Evolutionary conservation across 2,888 invertebrate genomes (phyloP), one percentile per base, ranked within the genome.

Genomic region (Rhagonycha fulva): DNA sequence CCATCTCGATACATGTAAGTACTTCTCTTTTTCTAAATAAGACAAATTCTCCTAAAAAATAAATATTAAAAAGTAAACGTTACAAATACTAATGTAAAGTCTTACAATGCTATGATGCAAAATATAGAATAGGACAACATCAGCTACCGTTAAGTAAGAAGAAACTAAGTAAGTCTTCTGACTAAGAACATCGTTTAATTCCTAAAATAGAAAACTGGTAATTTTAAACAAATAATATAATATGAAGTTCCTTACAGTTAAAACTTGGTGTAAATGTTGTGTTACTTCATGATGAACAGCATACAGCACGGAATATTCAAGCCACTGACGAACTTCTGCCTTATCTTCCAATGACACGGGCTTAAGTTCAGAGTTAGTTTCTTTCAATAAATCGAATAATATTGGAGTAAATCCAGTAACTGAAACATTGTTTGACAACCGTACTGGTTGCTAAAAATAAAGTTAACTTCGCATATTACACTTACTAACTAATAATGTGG

Each of bases 1-100:
- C 95, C 95, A 95, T 81, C 95, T 89, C 62, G 94, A 94, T 0
- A 95, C 86, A 84, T 94, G 91, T 24, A 94, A 84, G 77, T 91
- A 89, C 71, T 91, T 91, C 82, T 94, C 94, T 82, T 93, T 93
- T 71, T 94, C 94, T 76, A 90, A 87, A 24, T 91, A 88, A 10
- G 90, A 89, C 12, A 94, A 88, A 14, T 90, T 89, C 82, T 90
- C 91, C 95, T 95, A 87, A 80, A 91, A 91, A 67, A 79, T 81
- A 84, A 81, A 71, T 28, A 72, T 63, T 62, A 80, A 80, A 82
- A 81, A 82, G 80, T 70, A 28, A 61, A 76, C 62, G 68, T 68
- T 72, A 70, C 71, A 73, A 68, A 62, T 62, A 61, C 30, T 78
- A 69, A 77, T 47, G 68, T 7, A 47, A n/a, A n/a, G n/a, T 47